Base-by-base conservation (phyloP, 1,140 invertebrate genomes). In the Muscidifurax raptorellus region DNA sequence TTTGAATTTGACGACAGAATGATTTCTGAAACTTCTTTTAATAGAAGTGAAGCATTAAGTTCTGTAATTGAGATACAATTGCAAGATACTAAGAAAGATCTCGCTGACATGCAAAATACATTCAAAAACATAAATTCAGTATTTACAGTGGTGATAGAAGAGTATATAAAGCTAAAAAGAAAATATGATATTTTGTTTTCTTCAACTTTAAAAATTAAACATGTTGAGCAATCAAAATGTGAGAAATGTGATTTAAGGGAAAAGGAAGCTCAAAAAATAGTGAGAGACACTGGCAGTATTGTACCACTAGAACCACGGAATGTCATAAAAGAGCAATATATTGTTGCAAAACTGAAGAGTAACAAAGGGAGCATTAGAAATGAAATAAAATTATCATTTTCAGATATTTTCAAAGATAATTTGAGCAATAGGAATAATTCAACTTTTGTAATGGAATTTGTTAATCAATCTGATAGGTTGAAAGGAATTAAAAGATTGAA, bases 1-100 rank as follows among this genome's bases (percentile, higher is more conserved):
- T 91, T 92, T 74, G 92, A 93, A 72, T 84, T 89, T 30, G 92
- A 93, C 27, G 89, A 87, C 4, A 32, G 9, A 67, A 5, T 72
- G 79, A 0, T 85, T 87, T 0, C 87, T 88, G n/a, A 89, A 18
- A 30, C 79, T 1, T 88, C 88, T n/a, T 74, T 90, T 0, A 90
- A 89, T 75, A 86, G 66, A 15, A 91, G 89, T 71, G 93, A 93
- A 86, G 86, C 85, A 72, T 59, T 93, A 25, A 93, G 92, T 88
- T 90, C 92, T 18, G 90, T 93, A 7, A 87, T 93, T 28, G 93
- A 93, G 6, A 90, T 93, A 44, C 93, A 93, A 47, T 85, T 93
- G 5, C 86, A 90, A 78, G 92, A 93, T 82, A 89, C 90, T 0
- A 90, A 89, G 82, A 85, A 90, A 80, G 92, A 92, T 81, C 88